phyloP scores from a whole-genome alignment of 1,140 invertebrate species.

The Phocides pigmalion region DNA sequence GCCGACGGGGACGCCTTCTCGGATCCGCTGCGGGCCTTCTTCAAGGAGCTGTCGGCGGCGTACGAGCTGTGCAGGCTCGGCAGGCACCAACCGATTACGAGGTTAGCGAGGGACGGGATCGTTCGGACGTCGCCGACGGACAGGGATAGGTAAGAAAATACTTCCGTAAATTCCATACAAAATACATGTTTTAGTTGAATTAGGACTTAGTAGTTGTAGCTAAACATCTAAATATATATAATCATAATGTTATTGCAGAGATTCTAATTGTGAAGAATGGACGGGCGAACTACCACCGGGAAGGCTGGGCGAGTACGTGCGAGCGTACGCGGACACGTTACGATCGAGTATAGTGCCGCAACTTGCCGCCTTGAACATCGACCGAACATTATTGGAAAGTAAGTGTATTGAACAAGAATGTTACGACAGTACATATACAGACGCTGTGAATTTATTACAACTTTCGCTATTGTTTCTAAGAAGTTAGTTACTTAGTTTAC shows the following conservation, averaged over 20 bases:
- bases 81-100: slow-evolving; percentile 93
- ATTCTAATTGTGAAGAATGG: slow-evolving; percentile 91
- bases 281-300: slow-evolving; percentile 93
- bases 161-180: background rate
- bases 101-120: slow-evolving; percentile 94
- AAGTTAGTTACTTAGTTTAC: too few species aligned
- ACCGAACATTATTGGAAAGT: slow-evolving; percentile 91
- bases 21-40: slow-evolving; percentile 92
- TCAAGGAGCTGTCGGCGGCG: slow-evolving; percentile 95
- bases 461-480: too few species aligned
- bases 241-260: slow-evolving; percentile 31
- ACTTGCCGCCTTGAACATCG: slow-evolving; percentile 91
- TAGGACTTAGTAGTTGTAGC: too few species aligned
- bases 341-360: slow-evolving; percentile 92
- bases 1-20: slow-evolving; percentile 95
- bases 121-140: slow-evolving; percentile 90
- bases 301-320: slow-evolving; percentile 91
- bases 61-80: slow-evolving; percentile 97
- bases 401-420: slow-evolving; percentile 35
- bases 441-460: too few species aligned
- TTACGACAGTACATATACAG: too few species aligned
- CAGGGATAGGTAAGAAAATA: slow-evolving; percentile 80
- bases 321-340: slow-evolving; percentile 91
- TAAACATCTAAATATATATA: background rate
- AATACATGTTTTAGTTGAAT: too few species aligned